Conservation (phyloP, 2,888 invertebrate genomes). For the Malthinus flaveolus region DNA sequence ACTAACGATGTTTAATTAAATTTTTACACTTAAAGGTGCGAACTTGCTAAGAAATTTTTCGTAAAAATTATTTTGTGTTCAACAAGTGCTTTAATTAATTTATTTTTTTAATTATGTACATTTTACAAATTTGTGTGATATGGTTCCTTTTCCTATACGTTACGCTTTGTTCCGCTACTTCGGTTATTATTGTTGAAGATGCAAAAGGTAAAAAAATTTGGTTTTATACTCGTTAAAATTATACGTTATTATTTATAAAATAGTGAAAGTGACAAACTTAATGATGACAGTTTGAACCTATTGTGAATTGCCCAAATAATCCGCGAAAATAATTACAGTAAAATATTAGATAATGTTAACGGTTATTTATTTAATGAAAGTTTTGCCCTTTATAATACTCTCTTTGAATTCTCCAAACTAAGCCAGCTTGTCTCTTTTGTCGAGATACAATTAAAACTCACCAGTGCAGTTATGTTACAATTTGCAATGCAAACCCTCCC, state of each 20-base stretch:
- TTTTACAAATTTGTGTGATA: slow-evolving; percentile 35
- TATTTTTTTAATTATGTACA: slow-evolving; percentile 22
- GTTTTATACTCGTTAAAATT: background rate
- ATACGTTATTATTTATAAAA: background rate
- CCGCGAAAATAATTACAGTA: too few species aligned
- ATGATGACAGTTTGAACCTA: background rate
- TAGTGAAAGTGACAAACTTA: slow-evolving; percentile 1
- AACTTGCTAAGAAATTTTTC: background rate
- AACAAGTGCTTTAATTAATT: slow-evolving; percentile 10
- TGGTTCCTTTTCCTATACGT: slow-evolving; percentile 26
- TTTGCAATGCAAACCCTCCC: too few species aligned
- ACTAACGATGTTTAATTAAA: background rate
- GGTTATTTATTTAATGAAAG: too few species aligned
- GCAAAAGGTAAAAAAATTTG: slow-evolving; percentile 42
- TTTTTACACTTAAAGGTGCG: background rate
- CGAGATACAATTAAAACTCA: too few species aligned
- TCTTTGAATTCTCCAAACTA: too few species aligned
- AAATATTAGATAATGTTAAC: too few species aligned
- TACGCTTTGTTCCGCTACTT: slow-evolving; percentile 28
- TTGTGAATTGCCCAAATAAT: too few species aligned
- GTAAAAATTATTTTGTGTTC: slow-evolving; percentile 6
- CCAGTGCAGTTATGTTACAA: too few species aligned
- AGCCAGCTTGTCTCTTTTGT: too few species aligned
- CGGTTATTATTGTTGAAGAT: slow-evolving; percentile 49
- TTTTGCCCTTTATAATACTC: too few species aligned